Conservation (phyloP, 2,888 invertebrate species). For the Perizoma affinitatum region DNA sequence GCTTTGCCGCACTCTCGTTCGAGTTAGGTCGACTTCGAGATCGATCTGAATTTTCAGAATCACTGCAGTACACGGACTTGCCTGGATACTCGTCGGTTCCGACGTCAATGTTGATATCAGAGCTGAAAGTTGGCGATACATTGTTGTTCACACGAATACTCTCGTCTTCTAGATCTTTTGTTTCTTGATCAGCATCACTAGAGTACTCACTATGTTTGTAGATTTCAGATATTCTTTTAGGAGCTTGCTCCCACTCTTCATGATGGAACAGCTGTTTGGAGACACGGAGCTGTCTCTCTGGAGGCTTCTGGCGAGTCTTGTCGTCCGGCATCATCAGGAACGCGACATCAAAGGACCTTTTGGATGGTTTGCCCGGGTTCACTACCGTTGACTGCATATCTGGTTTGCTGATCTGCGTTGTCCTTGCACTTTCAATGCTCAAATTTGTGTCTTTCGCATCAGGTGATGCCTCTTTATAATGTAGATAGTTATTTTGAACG, state of each 20-base stretch:
- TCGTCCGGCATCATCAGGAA: conserved; percentile 95
- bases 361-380: conserved; percentile 78
- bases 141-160: conserved; percentile 72
- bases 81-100: conserved; percentile 80
- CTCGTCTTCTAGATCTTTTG: conserved; percentile 74
- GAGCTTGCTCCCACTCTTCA: conserved; percentile 76
- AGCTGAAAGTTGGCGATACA: conserved; percentile 76
- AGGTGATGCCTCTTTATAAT: conserved; percentile 76
- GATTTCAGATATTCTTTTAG: conserved; percentile 71
- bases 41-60: conserved; percentile 78
- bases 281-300: conserved; percentile 81
- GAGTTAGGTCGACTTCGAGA: conserved; percentile 81
- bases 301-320: conserved; percentile 87
- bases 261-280: conserved; percentile 78
- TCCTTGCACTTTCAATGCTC: conserved; percentile 78
- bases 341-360: conserved; percentile 95
- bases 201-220: conserved; percentile 75
- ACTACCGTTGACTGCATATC: conserved; percentile 69
- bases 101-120: conserved; percentile 79
- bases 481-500: conserved; percentile 83
- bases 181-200: conserved; percentile 64
- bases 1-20: conserved; percentile 81
- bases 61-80: conserved; percentile 77
- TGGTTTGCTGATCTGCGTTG: conserved; percentile 67
- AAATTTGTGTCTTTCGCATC: conserved; percentile 76